A percentile compares a stretch with the other conserved stretches of the same genome.
Conservation (phyloP, 1,140 invertebrate genomes). For the Apis laboriosa region DNA sequence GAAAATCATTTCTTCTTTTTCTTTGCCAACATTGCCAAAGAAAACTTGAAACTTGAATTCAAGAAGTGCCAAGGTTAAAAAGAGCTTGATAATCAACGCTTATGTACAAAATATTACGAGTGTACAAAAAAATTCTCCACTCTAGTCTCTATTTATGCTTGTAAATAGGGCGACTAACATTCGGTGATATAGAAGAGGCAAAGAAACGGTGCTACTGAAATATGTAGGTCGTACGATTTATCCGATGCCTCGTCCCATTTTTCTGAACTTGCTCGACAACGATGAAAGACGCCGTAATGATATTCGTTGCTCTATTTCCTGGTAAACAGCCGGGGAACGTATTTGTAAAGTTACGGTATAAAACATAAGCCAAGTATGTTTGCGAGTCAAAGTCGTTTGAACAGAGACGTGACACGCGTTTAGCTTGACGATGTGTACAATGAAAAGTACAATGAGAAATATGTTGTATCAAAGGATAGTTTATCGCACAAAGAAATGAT, state of each 20-base stretch:
- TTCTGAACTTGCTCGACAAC: slow-evolving; percentile 32
- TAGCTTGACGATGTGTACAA: not conserved
- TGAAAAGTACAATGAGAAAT: not conserved
- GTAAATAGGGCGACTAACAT: slow-evolving; percentile 31
- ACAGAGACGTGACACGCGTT: not conserved
- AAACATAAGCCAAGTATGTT: not conserved
- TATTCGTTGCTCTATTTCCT: slow-evolving; percentile 27
- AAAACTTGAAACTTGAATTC: too few relatives aligned
- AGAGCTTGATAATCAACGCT: not conserved
- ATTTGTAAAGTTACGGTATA: not conserved
- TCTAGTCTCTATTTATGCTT: not conserved
- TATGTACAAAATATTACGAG: not conserved
- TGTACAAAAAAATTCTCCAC: not conserved
- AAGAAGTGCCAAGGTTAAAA: not conserved
- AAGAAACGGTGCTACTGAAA: slow-evolving; percentile 40
- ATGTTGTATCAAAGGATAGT: not conserved
- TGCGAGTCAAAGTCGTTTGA: not conserved
- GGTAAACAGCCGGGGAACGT: not conserved
- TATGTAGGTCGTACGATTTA: slow-evolving; percentile 43
- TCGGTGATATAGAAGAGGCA: slow-evolving; percentile 12
- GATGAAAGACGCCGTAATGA: slow-evolving; percentile 31
- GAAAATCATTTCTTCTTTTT: too few relatives aligned
- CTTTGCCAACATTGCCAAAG: too few relatives aligned
- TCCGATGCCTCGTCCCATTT: slow-evolving; percentile 23
- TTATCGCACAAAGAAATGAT: not conserved